Evolutionary conservation across 2,888 invertebrate genomes (phyloP).

Genomic region (Taphrorychus bicolor): DNA sequence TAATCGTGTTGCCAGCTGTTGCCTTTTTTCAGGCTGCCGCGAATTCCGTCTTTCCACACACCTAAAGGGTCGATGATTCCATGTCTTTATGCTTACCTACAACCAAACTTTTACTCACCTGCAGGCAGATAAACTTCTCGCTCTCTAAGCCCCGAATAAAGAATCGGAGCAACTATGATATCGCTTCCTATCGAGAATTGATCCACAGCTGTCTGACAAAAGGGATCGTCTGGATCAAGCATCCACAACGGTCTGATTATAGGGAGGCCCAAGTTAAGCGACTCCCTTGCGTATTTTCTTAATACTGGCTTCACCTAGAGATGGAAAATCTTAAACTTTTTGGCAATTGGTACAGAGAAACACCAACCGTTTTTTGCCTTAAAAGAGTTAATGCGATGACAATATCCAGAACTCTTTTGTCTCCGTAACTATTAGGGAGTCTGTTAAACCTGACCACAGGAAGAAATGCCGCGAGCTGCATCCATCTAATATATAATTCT

Average conservation of each 20-base stretch:
- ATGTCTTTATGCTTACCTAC: background rate
- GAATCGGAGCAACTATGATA: constrained; percentile 87
- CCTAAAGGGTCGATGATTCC: constrained; percentile 60
- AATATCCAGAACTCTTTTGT: constrained; percentile 75
- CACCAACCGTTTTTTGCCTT: constrained; percentile 73
- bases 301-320: constrained; percentile 79
- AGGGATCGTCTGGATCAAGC: constrained; percentile 79
- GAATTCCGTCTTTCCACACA: constrained; percentile 92
- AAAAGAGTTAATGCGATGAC: constrained; percentile 76
- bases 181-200: constrained; percentile 92
- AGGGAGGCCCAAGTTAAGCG: constrained; percentile 82
- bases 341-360: background rate
- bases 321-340: constrained; percentile 15
- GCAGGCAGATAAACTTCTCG: constrained; percentile 68
- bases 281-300: constrained; percentile 78
- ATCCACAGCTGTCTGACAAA: constrained; percentile 78
- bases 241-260: constrained; percentile 91
- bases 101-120: constrained; percentile 30
- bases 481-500: constrained; percentile 89
- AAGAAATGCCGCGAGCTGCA: constrained; percentile 88
- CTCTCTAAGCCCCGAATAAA: constrained; percentile 72
- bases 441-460: constrained; percentile 92
- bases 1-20: constrained; percentile 92
- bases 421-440: constrained; percentile 87
- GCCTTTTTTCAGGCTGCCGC: constrained; percentile 84